Percentiles rank a stretch among this genome's conserved stretches.
phyloP scores from a whole-genome alignment of 2,113 vertebrate species.

The Bambusicola thoracicus region DNA sequence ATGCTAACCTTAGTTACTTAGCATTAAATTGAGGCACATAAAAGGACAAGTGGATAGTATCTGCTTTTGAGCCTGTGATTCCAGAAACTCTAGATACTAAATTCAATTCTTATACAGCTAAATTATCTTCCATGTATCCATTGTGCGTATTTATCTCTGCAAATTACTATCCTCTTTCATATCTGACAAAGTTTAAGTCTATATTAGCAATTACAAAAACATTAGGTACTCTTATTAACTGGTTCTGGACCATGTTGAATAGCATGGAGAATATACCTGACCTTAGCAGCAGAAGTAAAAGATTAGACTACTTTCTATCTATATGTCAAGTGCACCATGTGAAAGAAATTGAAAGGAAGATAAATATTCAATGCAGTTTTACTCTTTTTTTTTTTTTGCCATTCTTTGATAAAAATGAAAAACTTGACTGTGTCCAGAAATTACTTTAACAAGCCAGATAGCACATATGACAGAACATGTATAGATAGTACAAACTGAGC shows the following conservation, averaged over 20 bases:
- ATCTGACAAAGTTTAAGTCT: background rate
- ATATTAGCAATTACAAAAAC: background rate
- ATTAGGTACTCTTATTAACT: background rate
- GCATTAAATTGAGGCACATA: background rate
- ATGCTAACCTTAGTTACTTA: background rate
- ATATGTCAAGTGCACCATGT: background rate
- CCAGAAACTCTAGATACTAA: background rate
- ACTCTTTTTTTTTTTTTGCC: fast-evolving
- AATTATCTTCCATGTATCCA: background rate
- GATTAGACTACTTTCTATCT: background rate
- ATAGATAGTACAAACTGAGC: background rate
- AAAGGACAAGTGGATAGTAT: background rate
- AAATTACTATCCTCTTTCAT: background rate
- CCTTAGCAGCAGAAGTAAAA: background rate
- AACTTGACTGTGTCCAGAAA: background rate
- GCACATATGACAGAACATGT: background rate
- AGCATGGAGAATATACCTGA: background rate
- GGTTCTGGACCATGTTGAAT: background rate
- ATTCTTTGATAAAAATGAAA: background rate
- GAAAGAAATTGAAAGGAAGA: background rate
- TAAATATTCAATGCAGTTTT: background rate
- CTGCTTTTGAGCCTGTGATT: background rate
- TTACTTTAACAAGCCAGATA: background rate
- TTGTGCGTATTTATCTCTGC: background rate
- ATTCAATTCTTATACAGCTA: background rate